Percentiles rank a stretch among this genome's conserved stretches.
phyloP scores from a whole-genome alignment of 1,140 invertebrate species.

The Drosophila nikananu region DNA sequence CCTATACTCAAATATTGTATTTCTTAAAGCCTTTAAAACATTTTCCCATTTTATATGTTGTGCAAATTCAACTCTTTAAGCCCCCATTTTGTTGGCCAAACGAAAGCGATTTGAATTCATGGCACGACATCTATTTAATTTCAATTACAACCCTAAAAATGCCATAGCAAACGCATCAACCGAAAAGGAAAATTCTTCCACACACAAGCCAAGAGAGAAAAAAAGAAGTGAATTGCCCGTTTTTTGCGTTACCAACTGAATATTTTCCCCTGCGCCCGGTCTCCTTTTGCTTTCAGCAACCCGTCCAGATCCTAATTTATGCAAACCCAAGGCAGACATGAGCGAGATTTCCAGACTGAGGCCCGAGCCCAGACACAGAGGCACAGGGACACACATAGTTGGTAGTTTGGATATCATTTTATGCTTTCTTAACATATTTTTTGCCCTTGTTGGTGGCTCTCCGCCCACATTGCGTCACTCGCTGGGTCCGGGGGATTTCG shows the following conservation, averaged over 20 bases:
- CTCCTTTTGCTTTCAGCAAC: conserved; percentile 26
- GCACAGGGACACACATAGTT: conserved; percentile 31
- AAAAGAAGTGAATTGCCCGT: conserved; percentile 8
- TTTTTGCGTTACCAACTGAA: conserved; percentile 73
- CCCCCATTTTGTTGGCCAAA: conserved; percentile 22
- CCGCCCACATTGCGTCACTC: conserved; percentile 73
- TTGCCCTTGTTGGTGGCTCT: conserved; percentile 33
- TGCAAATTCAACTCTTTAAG: conserved; percentile 56
- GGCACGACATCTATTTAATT: conserved; percentile 83
- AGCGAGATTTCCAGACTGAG: conserved; percentile 59
- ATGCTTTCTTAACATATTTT: conserved; percentile 83
- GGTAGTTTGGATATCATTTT: conserved; percentile 78
- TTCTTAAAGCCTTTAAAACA: neutral
- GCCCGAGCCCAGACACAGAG: neutral
- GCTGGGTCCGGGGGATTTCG: conserved; percentile 55
- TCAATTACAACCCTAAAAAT: conserved; percentile 82
- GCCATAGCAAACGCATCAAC: conserved; percentile 74
- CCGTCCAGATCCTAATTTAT: conserved; percentile 71
- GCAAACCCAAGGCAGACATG: conserved; percentile 68
- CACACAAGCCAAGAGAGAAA: conserved; percentile 19
- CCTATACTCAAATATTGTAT: neutral
- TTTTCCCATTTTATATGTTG: neutral
- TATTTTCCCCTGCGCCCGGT: conserved; percentile 12
- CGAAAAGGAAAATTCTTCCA: conserved; percentile 58
- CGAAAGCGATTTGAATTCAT: conserved; percentile 74